phyloP scores from a whole-genome alignment of 2,113 vertebrate genomes.

The human region DNA sequence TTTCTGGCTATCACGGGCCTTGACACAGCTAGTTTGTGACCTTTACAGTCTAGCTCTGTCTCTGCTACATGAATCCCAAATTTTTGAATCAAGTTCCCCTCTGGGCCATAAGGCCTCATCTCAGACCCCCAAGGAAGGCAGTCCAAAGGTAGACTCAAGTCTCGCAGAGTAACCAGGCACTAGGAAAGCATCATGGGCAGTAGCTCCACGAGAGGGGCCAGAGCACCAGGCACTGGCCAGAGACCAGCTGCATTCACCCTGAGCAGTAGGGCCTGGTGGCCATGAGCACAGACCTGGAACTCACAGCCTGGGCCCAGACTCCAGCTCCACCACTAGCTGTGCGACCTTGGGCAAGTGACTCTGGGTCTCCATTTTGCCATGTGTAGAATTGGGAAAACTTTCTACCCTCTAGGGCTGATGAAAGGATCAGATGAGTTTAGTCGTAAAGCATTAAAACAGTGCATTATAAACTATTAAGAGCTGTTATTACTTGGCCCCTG shows the following conservation, averaged over 20 bases:
- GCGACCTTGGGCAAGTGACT: not conserved
- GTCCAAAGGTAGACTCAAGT: not conserved
- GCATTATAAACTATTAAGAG: not conserved
- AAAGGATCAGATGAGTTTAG: not conserved
- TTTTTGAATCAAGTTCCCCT: not conserved
- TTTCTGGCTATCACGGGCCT: not conserved
- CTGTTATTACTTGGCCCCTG: not conserved
- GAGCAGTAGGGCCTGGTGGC: not conserved
- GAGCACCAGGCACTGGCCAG: not conserved
- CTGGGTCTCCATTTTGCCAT: not conserved
- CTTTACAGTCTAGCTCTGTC: not conserved
- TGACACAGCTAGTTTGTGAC: not conserved
- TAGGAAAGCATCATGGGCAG: not conserved
- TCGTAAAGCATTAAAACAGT: not conserved
- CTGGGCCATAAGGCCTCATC: not conserved
- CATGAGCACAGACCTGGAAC: not conserved
- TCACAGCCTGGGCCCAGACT: not conserved
- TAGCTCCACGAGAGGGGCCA: not conserved
- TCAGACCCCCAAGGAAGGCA: not conserved
- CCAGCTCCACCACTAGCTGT: not conserved
- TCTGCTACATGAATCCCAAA: not conserved
- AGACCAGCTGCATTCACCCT: not conserved
- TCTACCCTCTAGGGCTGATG: not conserved
- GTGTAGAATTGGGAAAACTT: not conserved
- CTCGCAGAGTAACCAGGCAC: not conserved